A percentile compares a stretch with the other conserved stretches of the same genome.
These are phyloP conservation scores for Paedocypris micromegethes DNA, from an alignment of 2,797 vertebrate species.

Conservation along the genomic window DNA sequence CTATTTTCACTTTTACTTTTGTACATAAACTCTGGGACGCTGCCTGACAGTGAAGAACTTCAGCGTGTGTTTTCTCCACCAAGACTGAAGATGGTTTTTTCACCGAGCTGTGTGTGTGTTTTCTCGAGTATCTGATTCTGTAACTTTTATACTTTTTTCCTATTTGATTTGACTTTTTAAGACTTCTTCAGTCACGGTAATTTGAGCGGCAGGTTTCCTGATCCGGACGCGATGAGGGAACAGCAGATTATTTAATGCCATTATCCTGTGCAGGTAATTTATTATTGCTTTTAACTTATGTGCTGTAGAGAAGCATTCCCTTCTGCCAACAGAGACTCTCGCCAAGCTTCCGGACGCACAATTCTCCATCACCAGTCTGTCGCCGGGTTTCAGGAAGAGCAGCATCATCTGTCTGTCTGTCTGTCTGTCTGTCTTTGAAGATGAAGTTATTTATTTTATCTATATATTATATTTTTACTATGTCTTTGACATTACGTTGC, in stretches of 20 bases:
- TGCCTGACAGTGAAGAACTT: conserved; percentile 87
- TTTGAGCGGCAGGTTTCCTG: conserved; percentile 37
- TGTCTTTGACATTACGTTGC: conserved; percentile 72
- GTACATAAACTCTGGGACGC: conserved; percentile 97
- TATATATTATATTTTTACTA: conserved; percentile 73
- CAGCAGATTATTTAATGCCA: conserved; percentile 57
- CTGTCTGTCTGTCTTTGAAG: conserved; percentile 55
- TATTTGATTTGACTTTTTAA: conserved; percentile 73
- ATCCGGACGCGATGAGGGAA: conserved; percentile 47
- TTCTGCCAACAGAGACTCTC: conserved; percentile 69
- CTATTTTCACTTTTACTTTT: conserved; percentile 99
- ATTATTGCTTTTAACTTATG: conserved; percentile 72
- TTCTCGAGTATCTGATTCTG: conserved; percentile 70
- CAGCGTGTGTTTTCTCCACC: conserved; percentile 84
- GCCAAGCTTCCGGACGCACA: conserved; percentile 61
- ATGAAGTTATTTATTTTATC: conserved; percentile 78
- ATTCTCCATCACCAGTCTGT: conserved; percentile 25
- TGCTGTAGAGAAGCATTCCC: conserved; percentile 77
- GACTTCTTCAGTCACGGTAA: conserved; percentile 66
- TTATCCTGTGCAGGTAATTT: conserved; percentile 74
- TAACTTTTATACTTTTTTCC: conserved; percentile 76
- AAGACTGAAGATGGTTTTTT: conserved; percentile 88
- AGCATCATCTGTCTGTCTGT: conserved; percentile 49
- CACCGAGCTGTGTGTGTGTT: conserved; percentile 79
- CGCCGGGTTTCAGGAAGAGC: conserved; percentile 36